Conservation (phyloP, 1,140 invertebrate species). For the Drosophila littoralis region DNA sequence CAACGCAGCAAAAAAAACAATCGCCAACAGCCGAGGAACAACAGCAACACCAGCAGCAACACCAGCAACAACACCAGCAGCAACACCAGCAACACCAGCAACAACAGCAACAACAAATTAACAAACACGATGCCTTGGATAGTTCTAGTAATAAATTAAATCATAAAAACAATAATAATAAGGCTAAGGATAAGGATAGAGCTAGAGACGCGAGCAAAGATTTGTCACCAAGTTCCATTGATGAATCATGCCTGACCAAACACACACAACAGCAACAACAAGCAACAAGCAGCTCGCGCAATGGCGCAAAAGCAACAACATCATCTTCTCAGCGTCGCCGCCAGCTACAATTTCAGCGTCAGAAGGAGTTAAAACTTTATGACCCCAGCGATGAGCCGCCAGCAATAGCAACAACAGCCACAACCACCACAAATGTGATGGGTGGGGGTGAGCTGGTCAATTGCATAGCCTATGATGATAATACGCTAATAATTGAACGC, state of each 20-base stretch:
- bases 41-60: constrained; percentile 27
- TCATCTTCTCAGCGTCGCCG: constrained; percentile 65
- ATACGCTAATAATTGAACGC: constrained; percentile 68
- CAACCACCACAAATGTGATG: constrained; percentile 23
- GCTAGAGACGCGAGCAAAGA: constrained; percentile 51
- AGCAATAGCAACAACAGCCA: constrained; percentile 12
- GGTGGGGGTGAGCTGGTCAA: constrained; percentile 70
- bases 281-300: constrained; percentile 23
- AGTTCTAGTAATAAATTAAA: constrained; percentile 76
- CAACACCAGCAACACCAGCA: constrained; percentile 40
- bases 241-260: constrained; percentile 68
- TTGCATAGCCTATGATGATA: constrained; percentile 74
- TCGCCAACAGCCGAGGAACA: constrained; percentile 44
- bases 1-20: constrained; percentile 48
- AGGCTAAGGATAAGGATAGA: constrained; percentile 54
- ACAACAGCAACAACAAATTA: constrained; percentile 47
- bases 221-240: constrained; percentile 49
- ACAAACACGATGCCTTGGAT: constrained; percentile 71
- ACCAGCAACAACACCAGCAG: constrained; percentile 42
- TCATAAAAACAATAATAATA: constrained; percentile 73
- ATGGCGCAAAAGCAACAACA: constrained; percentile 10
- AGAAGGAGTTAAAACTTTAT: constrained; percentile 72
- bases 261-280: constrained; percentile 29
- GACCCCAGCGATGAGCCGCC: constrained; percentile 57
- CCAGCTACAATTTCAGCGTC: constrained; percentile 69